These are phyloP conservation scores for Megaceryle maxima DNA, from an alignment of 2,113 vertebrate genomes.

Conservation along the genomic window DNA sequence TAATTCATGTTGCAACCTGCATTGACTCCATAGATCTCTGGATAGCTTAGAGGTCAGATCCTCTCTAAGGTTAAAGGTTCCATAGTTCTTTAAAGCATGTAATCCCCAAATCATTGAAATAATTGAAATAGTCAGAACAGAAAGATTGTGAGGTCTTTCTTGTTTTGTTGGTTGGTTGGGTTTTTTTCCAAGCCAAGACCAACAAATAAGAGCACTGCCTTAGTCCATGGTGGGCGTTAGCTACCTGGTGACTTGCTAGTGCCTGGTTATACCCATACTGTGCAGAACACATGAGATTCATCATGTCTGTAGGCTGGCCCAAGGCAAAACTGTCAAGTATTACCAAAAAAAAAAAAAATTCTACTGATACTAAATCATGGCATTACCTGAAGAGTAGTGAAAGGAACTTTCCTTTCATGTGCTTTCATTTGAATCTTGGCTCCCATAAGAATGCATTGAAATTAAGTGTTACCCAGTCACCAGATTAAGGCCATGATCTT, in stretches of 20 bases:
- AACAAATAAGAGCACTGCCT: background rate
- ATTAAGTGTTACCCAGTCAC: background rate
- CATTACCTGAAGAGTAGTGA: conserved; percentile 1
- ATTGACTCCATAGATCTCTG: background rate
- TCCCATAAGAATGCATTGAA: background rate
- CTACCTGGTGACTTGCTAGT: background rate
- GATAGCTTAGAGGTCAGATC: background rate
- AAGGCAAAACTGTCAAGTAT: conserved; percentile 10
- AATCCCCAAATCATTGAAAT: background rate
- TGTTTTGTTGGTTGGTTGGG: too few species aligned
- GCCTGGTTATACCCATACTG: background rate
- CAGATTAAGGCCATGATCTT: background rate
- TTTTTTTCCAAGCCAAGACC: background rate
- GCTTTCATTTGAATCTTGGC: background rate
- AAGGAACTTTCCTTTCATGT: background rate
- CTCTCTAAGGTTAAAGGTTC: background rate
- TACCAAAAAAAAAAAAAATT: background rate
- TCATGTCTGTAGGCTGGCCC: background rate
- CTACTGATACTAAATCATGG: background rate
- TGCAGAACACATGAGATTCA: background rate
- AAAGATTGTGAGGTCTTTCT: background rate
- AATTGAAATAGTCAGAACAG: background rate
- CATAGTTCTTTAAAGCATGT: background rate
- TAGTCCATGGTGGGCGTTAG: background rate
- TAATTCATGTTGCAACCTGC: background rate